A percentile compares a stretch with the other conserved stretches of the same genome.
These are phyloP conservation scores for Lates calcarifer DNA, from an alignment of 2,113 vertebrate species.

Conservation along the genomic window DNA sequence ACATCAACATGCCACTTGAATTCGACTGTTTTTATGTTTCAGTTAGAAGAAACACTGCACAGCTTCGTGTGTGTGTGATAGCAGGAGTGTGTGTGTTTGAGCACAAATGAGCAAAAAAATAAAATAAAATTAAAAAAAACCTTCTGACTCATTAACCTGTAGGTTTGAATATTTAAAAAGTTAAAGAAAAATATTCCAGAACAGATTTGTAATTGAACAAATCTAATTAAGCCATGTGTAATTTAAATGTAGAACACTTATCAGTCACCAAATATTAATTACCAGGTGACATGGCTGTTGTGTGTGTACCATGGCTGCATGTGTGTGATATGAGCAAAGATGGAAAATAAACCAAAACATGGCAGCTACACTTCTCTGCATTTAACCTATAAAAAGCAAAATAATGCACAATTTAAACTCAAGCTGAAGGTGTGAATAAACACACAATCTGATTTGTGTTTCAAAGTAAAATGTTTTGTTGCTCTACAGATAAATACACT, in stretches of 20 bases:
- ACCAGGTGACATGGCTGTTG: not conserved
- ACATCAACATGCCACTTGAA: not conserved
- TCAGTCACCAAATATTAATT: conserved; percentile 32
- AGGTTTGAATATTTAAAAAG: not conserved
- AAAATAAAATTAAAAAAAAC: not conserved
- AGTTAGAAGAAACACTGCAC: not conserved
- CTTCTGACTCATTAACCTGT: not conserved
- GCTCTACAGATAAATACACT: not conserved
- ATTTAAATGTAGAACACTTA: conserved; percentile 19
- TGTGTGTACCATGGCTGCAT: not conserved
- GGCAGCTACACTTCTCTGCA: not conserved
- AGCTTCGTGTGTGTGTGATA: not conserved
- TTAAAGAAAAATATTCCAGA: not conserved
- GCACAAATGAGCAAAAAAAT: too few relatives aligned
- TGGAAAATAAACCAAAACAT: conserved; percentile 10
- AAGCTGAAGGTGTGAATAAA: not conserved
- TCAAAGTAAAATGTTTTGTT: not conserved
- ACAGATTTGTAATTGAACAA: conserved; percentile 10
- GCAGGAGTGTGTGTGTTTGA: not conserved
- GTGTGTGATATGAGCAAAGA: not conserved
- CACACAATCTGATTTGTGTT: not conserved
- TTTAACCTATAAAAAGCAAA: not conserved
- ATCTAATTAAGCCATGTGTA: conserved; percentile 10
- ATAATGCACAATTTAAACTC: not conserved
- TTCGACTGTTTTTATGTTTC: not conserved